Conservation (phyloP, 2,113 vertebrate genomes). For the Psephotus haematonotus region DNA sequence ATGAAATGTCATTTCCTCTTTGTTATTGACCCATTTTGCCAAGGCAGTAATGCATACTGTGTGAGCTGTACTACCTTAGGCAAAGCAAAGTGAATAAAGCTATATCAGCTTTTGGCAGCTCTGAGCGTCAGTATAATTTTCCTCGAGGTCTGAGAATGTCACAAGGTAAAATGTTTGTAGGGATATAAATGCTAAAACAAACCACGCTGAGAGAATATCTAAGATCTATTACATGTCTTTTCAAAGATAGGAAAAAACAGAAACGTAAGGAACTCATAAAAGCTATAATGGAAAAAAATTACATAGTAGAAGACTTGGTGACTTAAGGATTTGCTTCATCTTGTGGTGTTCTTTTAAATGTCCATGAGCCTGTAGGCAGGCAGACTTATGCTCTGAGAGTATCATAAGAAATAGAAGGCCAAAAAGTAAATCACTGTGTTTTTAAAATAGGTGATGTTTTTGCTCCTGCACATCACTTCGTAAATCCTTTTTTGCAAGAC, state of each 20-base stretch:
- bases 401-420: neutral
- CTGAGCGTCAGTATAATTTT: neutral
- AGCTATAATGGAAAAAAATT: neutral
- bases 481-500: neutral
- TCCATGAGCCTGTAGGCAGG: neutral
- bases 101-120: neutral
- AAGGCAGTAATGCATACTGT: rapidly evolving
- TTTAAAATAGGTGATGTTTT: neutral
- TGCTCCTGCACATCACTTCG: neutral
- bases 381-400: neutral
- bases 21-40: neutral
- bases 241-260: neutral
- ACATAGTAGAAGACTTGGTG: neutral
- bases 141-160: neutral
- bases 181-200: neutral
- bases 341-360: neutral
- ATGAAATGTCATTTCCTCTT: neutral
- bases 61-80: neutral
- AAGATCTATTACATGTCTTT: neutral
- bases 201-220: neutral
- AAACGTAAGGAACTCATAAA: neutral
- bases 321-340: neutral
- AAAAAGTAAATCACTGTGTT: neutral
- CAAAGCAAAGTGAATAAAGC: neutral
- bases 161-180: neutral